Evolutionary conservation across 2,113 vertebrate species (phyloP).

Genomic region (Dendrocopos noguchii): DNA sequence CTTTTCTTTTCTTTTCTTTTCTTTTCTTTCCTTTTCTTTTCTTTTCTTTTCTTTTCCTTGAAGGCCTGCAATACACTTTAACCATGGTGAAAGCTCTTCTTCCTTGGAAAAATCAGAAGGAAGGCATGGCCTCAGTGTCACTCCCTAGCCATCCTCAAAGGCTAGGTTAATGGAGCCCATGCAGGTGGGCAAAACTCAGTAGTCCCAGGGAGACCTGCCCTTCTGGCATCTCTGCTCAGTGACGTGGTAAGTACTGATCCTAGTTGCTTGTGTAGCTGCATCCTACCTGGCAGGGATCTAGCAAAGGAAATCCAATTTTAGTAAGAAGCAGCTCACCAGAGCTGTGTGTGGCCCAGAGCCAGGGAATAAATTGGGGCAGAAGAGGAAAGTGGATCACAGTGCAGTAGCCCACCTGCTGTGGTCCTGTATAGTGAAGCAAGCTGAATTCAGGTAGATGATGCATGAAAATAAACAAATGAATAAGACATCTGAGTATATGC

Average conservation of each 20-base stretch:
- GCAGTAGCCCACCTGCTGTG: not conserved
- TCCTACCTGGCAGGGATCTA: not conserved
- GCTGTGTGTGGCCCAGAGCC: not conserved
- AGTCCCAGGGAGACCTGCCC: not conserved
- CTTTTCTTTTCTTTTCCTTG: too few relatives aligned
- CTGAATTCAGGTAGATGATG: not conserved
- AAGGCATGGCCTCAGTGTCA: not conserved
- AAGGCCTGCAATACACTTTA: not conserved
- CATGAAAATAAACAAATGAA: not conserved
- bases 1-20: too few relatives aligned
- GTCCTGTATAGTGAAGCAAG: not conserved
- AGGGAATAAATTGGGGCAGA: not conserved
- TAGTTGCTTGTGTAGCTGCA: not conserved
- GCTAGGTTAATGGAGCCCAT: not conserved
- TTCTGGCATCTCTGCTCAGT: not conserved
- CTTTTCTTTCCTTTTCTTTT: not conserved
- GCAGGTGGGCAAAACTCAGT: not conserved
- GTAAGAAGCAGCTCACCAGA: not conserved
- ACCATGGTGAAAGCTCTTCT: not conserved
- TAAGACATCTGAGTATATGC: not conserved
- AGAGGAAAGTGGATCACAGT: not conserved
- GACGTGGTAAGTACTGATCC: not conserved
- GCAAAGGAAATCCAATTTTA: not conserved
- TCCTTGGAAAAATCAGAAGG: not conserved
- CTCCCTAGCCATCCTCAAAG: not conserved